Evolutionary conservation across 2,113 vertebrate species (phyloP).

Genomic region (Ceuthmochares aereus): DNA sequence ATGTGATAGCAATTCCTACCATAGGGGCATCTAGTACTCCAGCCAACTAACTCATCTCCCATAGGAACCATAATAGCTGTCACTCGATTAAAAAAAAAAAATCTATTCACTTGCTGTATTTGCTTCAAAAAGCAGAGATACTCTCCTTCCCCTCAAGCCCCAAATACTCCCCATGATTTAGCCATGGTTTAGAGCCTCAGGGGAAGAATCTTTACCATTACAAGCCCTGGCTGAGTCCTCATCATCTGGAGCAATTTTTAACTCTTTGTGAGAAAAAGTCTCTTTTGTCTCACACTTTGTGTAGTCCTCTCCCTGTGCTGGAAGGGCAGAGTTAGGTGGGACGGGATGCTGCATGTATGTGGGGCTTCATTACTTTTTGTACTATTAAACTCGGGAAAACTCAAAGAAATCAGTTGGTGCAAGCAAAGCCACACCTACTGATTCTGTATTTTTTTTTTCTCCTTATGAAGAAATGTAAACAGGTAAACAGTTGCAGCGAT

Average conservation of each 20-base stretch:
- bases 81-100: not conserved
- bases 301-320: not conserved
- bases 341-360: not conserved
- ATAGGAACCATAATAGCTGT: not conserved
- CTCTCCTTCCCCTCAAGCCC: not conserved
- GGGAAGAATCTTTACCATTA: not conserved
- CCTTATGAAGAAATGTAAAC: not conserved
- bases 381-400: not conserved
- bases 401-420: not conserved
- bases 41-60: not conserved
- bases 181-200: not conserved
- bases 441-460: not conserved
- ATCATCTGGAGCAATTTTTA: not conserved
- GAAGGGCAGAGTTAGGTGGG: not conserved
- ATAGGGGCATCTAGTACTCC: not conserved
- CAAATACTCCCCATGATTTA: not conserved
- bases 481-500: not conserved
- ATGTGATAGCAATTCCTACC: not conserved
- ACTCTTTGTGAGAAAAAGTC: not conserved
- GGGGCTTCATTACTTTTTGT: not conserved
- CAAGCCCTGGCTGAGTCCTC: not conserved
- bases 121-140: not conserved
- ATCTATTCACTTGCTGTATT: not conserved
- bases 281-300: not conserved
- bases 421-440: not conserved